Conservation (phyloP, 2,797 vertebrate genomes). For the Eulemur mongoz region DNA sequence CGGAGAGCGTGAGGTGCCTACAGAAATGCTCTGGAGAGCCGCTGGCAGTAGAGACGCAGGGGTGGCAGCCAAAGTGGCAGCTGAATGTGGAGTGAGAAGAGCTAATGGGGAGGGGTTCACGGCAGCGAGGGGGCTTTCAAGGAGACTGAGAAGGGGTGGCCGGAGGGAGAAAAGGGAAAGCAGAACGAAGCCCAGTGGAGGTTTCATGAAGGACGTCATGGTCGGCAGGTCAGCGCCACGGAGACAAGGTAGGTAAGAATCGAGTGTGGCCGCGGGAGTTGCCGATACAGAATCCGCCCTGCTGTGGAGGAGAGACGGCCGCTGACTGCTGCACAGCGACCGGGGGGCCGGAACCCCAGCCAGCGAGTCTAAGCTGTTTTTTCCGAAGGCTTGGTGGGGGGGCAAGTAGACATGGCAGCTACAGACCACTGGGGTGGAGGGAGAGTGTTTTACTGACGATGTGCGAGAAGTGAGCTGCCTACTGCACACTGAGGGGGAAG, state of each 20-base stretch:
- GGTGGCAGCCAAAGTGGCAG: neutral
- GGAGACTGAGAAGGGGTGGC: neutral
- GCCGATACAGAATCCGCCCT: neutral
- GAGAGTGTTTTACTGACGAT: neutral
- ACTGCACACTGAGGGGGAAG: neutral
- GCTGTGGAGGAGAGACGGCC: neutral
- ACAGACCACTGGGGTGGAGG: neutral
- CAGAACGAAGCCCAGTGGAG: neutral
- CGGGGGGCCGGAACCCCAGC: neutral
- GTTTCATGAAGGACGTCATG: neutral
- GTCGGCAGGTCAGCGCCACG: neutral
- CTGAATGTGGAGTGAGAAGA: neutral
- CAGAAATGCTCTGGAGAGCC: neutral
- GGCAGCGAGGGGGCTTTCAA: neutral
- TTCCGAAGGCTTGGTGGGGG: neutral
- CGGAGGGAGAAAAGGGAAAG: neutral
- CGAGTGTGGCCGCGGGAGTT: no score
- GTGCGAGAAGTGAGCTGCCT: neutral
- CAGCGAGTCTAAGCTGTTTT: accelerated
- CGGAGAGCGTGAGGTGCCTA: neutral
- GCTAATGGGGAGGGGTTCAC: neutral
- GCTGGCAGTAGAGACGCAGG: neutral
- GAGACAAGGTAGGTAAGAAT: neutral
- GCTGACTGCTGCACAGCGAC: accelerated
- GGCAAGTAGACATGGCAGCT: neutral